Evolutionary conservation across 2,797 vertebrate genomes (phyloP).

Genomic region (Podarcis siculus): DNA sequence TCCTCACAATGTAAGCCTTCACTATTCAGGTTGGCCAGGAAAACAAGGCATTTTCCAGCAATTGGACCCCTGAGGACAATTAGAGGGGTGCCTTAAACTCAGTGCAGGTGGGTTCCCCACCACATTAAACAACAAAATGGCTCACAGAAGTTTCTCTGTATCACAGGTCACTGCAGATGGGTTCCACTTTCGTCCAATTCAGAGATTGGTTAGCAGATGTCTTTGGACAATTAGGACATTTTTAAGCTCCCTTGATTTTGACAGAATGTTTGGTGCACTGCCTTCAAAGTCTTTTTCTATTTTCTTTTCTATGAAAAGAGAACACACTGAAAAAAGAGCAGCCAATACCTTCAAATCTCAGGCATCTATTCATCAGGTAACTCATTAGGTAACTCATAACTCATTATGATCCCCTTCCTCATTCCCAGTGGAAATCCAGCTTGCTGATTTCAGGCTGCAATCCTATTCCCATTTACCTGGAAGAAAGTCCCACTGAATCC

Average conservation of each 20-base stretch:
- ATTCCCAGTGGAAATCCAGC: not conserved
- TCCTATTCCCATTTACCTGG: not conserved
- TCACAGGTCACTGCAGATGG: constrained; percentile 12
- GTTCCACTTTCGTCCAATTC: constrained; percentile 13
- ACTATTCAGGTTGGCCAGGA: constrained; percentile 28
- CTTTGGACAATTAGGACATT: constrained; percentile 7
- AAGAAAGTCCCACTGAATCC: not conserved
- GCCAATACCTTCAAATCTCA: not conserved
- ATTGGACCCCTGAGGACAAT: constrained; percentile 29
- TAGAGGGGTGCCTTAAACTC: constrained; percentile 31
- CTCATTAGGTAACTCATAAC: not conserved
- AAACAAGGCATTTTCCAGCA: constrained; percentile 37
- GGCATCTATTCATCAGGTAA: not conserved
- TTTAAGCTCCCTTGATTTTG: constrained; percentile 39
- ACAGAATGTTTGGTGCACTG: not conserved
- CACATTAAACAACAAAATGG: constrained; percentile 25
- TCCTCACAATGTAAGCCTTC: constrained; percentile 7
- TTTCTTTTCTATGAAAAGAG: constrained; percentile 11
- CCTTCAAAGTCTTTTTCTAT: constrained; percentile 14
- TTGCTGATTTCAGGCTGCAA: not conserved
- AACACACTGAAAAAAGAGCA: not conserved
- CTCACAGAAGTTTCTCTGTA: constrained; percentile 22
- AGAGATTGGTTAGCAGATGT: constrained; percentile 24
- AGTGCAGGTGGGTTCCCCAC: constrained; percentile 30
- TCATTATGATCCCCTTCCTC: not conserved